Evolutionary conservation across 1,140 invertebrate genomes (phyloP), one percentile per base, ranked within the genome.

Genomic region (Drosophila lacteicornis): DNA sequence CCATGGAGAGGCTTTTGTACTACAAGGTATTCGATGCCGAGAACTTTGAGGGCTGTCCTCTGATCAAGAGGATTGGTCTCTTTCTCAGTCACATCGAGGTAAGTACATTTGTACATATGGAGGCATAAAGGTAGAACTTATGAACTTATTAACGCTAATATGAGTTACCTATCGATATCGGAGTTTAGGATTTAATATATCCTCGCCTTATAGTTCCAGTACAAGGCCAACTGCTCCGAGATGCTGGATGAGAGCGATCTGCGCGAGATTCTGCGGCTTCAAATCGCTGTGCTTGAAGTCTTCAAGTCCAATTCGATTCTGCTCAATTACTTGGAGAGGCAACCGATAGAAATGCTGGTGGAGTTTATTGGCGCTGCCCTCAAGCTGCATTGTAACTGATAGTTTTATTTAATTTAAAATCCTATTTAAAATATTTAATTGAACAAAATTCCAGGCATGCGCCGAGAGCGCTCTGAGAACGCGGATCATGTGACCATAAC

Each of bases 51-150:
- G 60, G 66, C 3, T 92, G 91, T 56, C 87, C 91, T 4, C 51
- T 92, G 5, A 91, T 92, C 2, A 92, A 92, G 27, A 77, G 91
- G 27, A 79, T 92, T 33, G 91, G 91, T 13, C 70, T 92, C 9
- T 92, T 87, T 47, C 69, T 92, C 6, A 92, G 85, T 40, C 87
- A 91, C 40, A 80, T 85, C 12, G 86, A 90, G 66, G 84, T 30
- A 30, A 30, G 27, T 27, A 27, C 1, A 22, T 19, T 19, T 19
- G 27, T 27, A 27, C 19, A 22, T 2, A 22, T 22, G 19, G 19
- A 22, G 19, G 19, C 2, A 22, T 22, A 22, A 22, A 22, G 19
- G 19, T 22, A 22, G 1, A 22, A 22, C 19, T 22, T 22, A 22
- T 22, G 19, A 2, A 22, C 19, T 22, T 22, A 22, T 22, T 22